Evolutionary conservation across 2,797 vertebrate species (phyloP), one percentile per base, ranked within the genome.

Genomic region (Glossophaga mutica): DNA sequence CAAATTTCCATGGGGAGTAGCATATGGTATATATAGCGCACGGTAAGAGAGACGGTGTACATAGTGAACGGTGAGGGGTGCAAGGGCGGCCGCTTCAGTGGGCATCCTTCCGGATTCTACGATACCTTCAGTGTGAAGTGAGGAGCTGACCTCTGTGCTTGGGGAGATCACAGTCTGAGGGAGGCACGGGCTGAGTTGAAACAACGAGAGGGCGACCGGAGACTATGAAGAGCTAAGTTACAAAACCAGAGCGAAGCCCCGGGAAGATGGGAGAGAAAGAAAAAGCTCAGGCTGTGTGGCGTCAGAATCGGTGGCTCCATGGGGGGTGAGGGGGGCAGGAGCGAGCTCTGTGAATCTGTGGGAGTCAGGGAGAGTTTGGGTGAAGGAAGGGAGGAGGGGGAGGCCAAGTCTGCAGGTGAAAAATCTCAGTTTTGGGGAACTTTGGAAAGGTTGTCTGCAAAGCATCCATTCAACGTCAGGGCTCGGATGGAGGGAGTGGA

Each of bases 401-500:
- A 42, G 32, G n/a, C 70, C 37, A 42, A 76, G 65, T 0, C 5
- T 84, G 57, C 22, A n/a, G 67, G 65, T 79, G 55, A 90, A 90
- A 87, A 90, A 12, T 34, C 22, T 85, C 34, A 34, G 21, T 84
- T 78, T 55, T 90, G 42, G 34, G 37, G 50, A 93, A 77, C 32
- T 55, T 62, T 87, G 74, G 55, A 44, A 50, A 55, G 24, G 46
- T 92, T 62, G 2, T 52, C 19, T 39, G 5, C 19, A 87, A 96
- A 94, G 29, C 29, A 70, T 55, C 91, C 57, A 48, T 22, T 73
- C 65, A 79, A 37, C 18, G 46, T 74, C n/a, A 90, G 48, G 11
- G 21, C 68, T 46, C 55, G 34, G 34, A 42, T 34, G 15, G 22
- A 65, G 22, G 52, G 9, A 76, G 2, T 59, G 11, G 57, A 50